Base-by-base conservation (phyloP, 2,888 invertebrate species). In the Bellardia pandia region DNA sequence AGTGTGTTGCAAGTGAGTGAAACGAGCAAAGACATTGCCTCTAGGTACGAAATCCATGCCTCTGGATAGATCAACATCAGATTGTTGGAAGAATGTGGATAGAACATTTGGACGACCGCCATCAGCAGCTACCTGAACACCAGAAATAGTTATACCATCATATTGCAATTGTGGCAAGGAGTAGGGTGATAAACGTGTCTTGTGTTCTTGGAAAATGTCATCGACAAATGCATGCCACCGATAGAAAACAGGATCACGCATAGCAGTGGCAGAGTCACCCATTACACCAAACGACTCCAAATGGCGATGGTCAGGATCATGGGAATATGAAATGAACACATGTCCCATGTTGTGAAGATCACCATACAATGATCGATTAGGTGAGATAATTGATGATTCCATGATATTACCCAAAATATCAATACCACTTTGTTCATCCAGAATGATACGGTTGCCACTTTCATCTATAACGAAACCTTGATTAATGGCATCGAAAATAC, bases 211-310 rank as follows among this genome's bases (percentile, higher is more conserved):
- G 94, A 97, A 97, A 42, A 98, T 93, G 89, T 96, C 96, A 90
- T 98, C 96, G 40, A 97, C 94, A 92, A 95, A 96, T 0, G 96
- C 95, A 91, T 98, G 98, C 97, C 96, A 97, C 91, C 97, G 95
- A 94, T 97, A 98, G 94, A 98, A 98, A 16, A 96, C 93, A 0
- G 97, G 97, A 93, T 98, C 98, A 5, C 97, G 94, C 97, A 98
- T 97, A 0, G 97, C 97, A 0, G 97, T 97, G 0, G 97, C 95
- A 0, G 96, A 95, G 91, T 97, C 97, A 0, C 97, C 97, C 95
- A 98, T 97, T 40, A 97, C 96, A 51, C 96, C 96, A 90, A 96
- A 96, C 72, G 95, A 95, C 94, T 97, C 97, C 96, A 97, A 91
- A 78, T 92, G 91, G 76, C 93, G 92, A 91, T 96, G 95, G 92